Evolutionary conservation across 2,888 invertebrate species (phyloP).

Genomic region (Eupelmus urozonus): DNA sequence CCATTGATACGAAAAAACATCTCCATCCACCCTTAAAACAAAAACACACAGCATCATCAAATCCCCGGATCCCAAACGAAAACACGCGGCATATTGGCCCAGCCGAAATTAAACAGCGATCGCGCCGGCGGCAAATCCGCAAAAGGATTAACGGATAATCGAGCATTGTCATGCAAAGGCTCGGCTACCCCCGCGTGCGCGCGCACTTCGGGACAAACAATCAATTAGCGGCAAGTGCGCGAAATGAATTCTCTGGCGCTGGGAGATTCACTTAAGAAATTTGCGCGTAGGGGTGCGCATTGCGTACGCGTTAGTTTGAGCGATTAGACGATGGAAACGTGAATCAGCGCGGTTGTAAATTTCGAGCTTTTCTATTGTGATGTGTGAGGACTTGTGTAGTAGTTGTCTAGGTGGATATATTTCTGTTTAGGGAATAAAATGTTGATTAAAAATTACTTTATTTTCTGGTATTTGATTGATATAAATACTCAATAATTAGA

Average conservation of each 20-base stretch:
- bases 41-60: neutral
- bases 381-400: neutral
- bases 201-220: slow-evolving; percentile 29
- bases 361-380: neutral
- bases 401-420: too few relatives aligned
- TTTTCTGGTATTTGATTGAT: too few relatives aligned
- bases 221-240: slow-evolving; percentile 40
- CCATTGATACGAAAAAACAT: too few relatives aligned
- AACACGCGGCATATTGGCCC: neutral
- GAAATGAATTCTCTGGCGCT: slow-evolving; percentile 3
- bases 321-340: too few relatives aligned
- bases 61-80: neutral
- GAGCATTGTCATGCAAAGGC: slow-evolving; percentile 50
- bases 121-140: slow-evolving; percentile 17
- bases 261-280: slow-evolving; percentile 5
- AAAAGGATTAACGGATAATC: slow-evolving; percentile 47
- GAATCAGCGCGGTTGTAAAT: too few relatives aligned
- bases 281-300: neutral
- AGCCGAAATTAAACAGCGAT: slow-evolving; percentile 32
- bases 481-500: too few relatives aligned
- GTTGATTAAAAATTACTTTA: too few relatives aligned
- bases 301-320: neutral
- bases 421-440: too few relatives aligned
- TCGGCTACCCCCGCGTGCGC: neutral
- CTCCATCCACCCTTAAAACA: too few relatives aligned